Conservation (phyloP, 2,888 invertebrate genomes). For the Xestia c-nigrum region DNA sequence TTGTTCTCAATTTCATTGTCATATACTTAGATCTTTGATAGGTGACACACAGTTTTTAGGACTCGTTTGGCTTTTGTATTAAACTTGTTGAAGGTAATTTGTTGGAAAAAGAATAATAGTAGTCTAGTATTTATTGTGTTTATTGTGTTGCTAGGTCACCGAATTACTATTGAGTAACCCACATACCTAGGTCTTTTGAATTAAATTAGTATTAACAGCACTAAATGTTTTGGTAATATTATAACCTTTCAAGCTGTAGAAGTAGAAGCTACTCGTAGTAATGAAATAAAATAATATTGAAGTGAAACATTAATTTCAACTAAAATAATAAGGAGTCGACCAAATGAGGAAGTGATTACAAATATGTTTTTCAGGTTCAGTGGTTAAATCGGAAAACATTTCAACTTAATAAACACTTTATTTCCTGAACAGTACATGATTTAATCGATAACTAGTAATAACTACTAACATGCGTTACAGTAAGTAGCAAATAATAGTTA, state of each 20-base stretch:
- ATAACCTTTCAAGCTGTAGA: background rate
- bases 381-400: conserved; percentile 11
- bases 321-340: background rate
- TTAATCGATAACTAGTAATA: conserved; percentile 34
- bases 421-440: conserved; percentile 29
- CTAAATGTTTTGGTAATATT: background rate
- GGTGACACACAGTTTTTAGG: background rate
- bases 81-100: conserved; percentile 20
- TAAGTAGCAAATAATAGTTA: background rate
- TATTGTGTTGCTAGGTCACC: conserved; percentile 22
- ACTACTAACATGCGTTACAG: conserved; percentile 6
- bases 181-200: conserved; percentile 2
- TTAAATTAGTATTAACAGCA: background rate
- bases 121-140: conserved; percentile 18
- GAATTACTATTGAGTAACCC: conserved; percentile 3
- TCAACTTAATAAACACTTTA: conserved; percentile 8
- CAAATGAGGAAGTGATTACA: conserved; percentile 2
- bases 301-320: background rate
- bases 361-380: conserved; percentile 28
- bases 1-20: conserved; percentile 18
- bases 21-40: conserved; percentile 21
- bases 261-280: background rate
- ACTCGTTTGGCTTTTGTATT: conserved; percentile 9
- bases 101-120: background rate
- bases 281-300: no score